Percentiles rank a stretch among this genome's conserved stretches.
phyloP scores from a whole-genome alignment of 2,113 vertebrate genomes.

The Dasypus novemcinctus region DNA sequence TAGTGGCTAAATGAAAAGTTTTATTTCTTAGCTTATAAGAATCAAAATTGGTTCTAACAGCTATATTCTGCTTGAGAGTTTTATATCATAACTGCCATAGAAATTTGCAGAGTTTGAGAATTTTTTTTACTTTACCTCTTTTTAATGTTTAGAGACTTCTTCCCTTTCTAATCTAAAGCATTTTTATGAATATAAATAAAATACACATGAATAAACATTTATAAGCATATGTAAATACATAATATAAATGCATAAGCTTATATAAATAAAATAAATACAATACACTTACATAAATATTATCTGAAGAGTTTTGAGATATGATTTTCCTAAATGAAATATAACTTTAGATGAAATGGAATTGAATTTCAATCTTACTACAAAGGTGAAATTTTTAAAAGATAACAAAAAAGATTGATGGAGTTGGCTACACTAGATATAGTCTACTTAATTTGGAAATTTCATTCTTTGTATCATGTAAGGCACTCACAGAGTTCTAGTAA shows the following conservation, averaged over 20 bases:
- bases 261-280: neutral
- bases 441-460: constrained; percentile 48
- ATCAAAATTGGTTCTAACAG: neutral
- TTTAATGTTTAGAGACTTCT: neutral
- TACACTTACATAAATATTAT: neutral
- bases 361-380: constrained; percentile 38
- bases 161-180: neutral
- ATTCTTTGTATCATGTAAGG: neutral
- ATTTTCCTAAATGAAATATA: constrained; percentile 32
- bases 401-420: neutral
- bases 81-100: neutral
- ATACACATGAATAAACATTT: neutral
- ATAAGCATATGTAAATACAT: neutral
- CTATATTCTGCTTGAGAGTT: neutral
- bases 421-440: neutral
- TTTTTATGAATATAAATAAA: neutral
- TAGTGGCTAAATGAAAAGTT: neutral
- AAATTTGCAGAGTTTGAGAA: neutral
- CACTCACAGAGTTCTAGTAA: neutral
- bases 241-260: neutral
- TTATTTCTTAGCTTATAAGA: neutral
- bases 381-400: neutral
- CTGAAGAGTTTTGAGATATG: neutral
- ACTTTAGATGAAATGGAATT: constrained; percentile 29
- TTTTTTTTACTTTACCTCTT: neutral